These are phyloP conservation scores for Xiphydria camelus DNA, from an alignment of 2,888 invertebrate species.

Conservation along the genomic window DNA sequence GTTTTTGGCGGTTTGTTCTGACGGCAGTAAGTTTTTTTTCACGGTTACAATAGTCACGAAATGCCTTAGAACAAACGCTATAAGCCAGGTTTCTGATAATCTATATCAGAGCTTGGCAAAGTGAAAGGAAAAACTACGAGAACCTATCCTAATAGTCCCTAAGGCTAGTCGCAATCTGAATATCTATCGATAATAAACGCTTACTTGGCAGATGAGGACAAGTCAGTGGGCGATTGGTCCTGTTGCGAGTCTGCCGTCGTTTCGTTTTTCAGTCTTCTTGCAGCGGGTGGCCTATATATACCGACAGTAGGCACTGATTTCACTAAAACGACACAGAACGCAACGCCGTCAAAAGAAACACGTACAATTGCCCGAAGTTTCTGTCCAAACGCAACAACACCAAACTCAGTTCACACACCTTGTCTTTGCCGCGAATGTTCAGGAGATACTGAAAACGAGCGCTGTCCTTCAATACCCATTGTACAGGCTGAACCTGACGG, in stretches of 20 bases:
- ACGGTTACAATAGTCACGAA: too few relatives aligned
- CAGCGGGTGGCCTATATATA: conserved; percentile 62
- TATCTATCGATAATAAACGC: conserved; percentile 6
- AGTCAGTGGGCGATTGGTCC: conserved; percentile 16
- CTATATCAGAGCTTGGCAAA: too few relatives aligned
- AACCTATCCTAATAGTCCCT: too few relatives aligned
- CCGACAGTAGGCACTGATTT: conserved; percentile 54
- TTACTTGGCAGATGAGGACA: conserved; percentile 24
- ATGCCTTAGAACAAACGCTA: too few relatives aligned
- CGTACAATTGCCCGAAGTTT: neutral
- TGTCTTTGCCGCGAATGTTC: conserved; percentile 44
- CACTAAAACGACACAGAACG: conserved; percentile 33
- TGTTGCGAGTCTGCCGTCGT: conserved; percentile 8
- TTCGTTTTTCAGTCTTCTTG: conserved; percentile 46
- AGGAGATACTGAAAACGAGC: conserved; percentile 37
- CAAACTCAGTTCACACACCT: conserved; percentile 31
- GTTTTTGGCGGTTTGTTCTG: conserved; percentile 56
- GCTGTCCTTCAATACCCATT: conserved; percentile 49
- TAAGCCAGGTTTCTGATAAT: too few relatives aligned
- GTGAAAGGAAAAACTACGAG: too few relatives aligned
- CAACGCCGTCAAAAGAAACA: conserved; percentile 1
- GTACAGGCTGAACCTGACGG: conserved; percentile 22
- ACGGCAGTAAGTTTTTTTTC: too few relatives aligned
- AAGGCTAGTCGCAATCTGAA: too few relatives aligned
- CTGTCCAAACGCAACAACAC: neutral